Conservation (phyloP, 2,888 invertebrate species). For the Patella pellucida region DNA sequence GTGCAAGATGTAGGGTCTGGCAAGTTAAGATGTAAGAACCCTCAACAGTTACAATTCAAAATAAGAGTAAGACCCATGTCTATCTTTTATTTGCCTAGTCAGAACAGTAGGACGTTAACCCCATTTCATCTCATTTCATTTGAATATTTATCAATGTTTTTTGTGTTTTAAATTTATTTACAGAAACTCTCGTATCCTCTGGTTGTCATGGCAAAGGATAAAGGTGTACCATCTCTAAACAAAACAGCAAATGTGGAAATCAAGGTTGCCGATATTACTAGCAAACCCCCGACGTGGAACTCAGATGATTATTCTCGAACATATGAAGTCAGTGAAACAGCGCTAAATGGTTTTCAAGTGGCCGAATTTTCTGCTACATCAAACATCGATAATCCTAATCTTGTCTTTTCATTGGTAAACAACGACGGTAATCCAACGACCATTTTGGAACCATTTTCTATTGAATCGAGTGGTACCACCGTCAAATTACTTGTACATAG, state of each 20-base stretch:
- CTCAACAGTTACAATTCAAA: too few species aligned
- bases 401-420: conserved; percentile 47
- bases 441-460: conserved; percentile 42
- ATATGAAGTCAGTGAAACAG: conserved; percentile 95
- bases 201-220: conserved; percentile 98
- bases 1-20: too few species aligned
- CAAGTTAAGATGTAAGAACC: too few species aligned
- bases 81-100: too few species aligned
- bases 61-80: too few species aligned
- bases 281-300: conserved; percentile 53
- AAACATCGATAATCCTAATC: conserved; percentile 39
- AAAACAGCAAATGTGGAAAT: conserved; percentile 98
- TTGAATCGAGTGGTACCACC: conserved; percentile 38
- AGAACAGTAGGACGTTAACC: too few species aligned
- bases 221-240: conserved; percentile 90
- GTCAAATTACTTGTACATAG: conserved; percentile 51
- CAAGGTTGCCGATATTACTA: conserved; percentile 83
- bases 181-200: conserved; percentile 66
- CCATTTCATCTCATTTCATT: too few species aligned
- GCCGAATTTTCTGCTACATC: conserved; percentile 54
- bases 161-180: neutral
- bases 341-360: conserved; percentile 86
- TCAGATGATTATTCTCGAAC: conserved; percentile 39
- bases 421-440: conserved; percentile 41
- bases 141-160: too few species aligned